Evolutionary conservation across 2,797 vertebrate species (phyloP), one percentile per base, ranked within the genome.

Genomic region (Gallinago stenura): DNA sequence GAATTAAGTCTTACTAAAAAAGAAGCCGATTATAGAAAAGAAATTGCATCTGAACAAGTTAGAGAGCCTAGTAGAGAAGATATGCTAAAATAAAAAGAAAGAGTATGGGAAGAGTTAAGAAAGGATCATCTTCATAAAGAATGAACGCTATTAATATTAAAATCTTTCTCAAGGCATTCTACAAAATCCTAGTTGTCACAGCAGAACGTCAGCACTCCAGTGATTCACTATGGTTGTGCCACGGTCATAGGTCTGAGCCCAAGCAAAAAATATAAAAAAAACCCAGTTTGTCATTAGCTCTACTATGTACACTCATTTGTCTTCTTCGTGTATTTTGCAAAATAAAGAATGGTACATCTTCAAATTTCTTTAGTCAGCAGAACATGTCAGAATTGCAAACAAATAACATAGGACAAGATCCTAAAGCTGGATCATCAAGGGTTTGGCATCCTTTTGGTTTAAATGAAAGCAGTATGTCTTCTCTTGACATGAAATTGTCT

Each of bases 221-320:
- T 60, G 71, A 65, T 33, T 85, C 87, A 94, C 93, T 96, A 96
- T 65, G 91, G 93, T 96, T 97, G 95, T 96, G 96, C 93, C 92
- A 96, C 12, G 85, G 84, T 70, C 83, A 58, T 3, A 5, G 65
- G 79, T 43, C 76, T 19, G 37, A 80, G 83, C 17, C 26, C 71
- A 35, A 35, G 45, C 15, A 41, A 31, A 33, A 50, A 22, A 28
- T 5, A 41, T 9, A 3, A 41, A 43, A 10, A 10, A 64, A 10
- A 39, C 10, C 5, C 33, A 33, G 12, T 12, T 5, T 70, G 71
- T 26, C 57, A 24, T 22, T 26, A 79, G 72, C 77, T 93, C 57
- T 75, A 31, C 31, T 9, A 6, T 48, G 46, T n/a, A 21, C 35
- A 8, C 19, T 15, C 73, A 31, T 22, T n/a, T 41, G 7, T 20